These are phyloP conservation scores for Corvus cornix DNA, from an alignment of 2,113 vertebrate genomes.

Conservation along the genomic window DNA sequence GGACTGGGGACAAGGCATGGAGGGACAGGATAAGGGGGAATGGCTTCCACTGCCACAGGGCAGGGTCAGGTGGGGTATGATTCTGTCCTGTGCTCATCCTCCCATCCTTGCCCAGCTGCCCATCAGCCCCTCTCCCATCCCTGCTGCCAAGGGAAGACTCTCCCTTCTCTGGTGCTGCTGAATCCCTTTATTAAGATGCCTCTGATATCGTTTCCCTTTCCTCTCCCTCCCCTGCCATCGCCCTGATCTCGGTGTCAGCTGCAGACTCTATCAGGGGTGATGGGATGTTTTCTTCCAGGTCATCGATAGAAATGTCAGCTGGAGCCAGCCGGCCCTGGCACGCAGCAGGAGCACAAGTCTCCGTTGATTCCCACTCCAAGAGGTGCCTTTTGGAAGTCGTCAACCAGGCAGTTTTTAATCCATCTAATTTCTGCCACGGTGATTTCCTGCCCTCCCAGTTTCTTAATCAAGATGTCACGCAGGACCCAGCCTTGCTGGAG, in stretches of 20 bases:
- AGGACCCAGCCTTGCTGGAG: not conserved
- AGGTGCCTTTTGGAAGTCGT: not conserved
- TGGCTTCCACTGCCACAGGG: not conserved
- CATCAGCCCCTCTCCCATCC: not conserved
- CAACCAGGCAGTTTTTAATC: not conserved
- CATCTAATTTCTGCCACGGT: not conserved
- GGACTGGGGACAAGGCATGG: not conserved
- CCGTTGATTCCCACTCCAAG: not conserved
- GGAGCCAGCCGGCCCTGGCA: not conserved
- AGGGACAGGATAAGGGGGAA: not conserved
- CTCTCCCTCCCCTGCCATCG: not conserved
- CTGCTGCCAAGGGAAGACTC: not conserved
- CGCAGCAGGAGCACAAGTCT: not conserved
- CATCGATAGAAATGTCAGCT: conserved; percentile 10
- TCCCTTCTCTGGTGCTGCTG: rapidly evolving
- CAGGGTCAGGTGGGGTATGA: rapidly evolving
- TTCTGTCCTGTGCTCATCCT: not conserved
- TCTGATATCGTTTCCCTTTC: not conserved
- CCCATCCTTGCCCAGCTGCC: not conserved
- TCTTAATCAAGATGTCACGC: conserved; percentile 49
- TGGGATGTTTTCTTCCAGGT: not conserved
- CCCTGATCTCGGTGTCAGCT: not conserved
- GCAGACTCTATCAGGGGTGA: not conserved
- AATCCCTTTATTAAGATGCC: not conserved
- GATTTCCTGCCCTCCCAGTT: conserved; percentile 24